A percentile compares a stretch with the other conserved stretches of the same genome.
These are phyloP conservation scores for Drosophila mercatorum DNA, from an alignment of 2,888 invertebrate species.

Conservation along the genomic window DNA sequence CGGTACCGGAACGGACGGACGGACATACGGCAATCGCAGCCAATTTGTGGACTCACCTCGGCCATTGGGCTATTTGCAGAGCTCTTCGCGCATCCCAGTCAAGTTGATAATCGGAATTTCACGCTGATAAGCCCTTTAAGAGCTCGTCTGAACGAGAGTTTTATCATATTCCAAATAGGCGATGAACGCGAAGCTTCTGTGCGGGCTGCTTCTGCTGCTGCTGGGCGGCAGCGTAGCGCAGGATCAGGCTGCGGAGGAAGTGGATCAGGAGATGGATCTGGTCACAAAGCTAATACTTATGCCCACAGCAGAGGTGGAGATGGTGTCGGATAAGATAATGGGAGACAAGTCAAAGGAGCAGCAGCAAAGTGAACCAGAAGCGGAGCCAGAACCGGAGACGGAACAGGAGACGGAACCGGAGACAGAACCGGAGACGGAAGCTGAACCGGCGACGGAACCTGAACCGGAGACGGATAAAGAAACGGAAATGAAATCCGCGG, in stretches of 20 bases:
- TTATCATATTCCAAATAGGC: not conserved
- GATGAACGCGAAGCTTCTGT: constrained; percentile 39
- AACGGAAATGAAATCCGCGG: not conserved
- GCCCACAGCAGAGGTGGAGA: not conserved
- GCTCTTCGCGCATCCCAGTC: constrained; percentile 40
- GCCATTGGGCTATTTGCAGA: constrained; percentile 37
- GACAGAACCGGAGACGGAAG: not conserved
- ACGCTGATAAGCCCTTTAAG: constrained; percentile 34
- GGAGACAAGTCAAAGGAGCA: not conserved
- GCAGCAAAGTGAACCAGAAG: not conserved
- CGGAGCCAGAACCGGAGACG: not conserved
- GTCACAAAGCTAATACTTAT: not conserved
- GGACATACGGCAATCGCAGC: not conserved
- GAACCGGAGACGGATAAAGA: not conserved
- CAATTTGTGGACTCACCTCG: not conserved
- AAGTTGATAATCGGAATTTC: not conserved
- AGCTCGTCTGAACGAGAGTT: not conserved
- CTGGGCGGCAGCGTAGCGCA: constrained; percentile 31
- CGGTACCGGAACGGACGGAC: constrained; percentile 17
- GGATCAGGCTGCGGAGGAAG: not conserved
- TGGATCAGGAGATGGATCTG: not conserved
- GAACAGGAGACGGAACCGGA: not conserved
- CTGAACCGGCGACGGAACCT: not conserved
- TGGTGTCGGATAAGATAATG: not conserved
- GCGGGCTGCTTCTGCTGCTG: constrained; percentile 35